These are phyloP conservation scores for Rhynchomys soricoides DNA, from an alignment of 2,113 vertebrate genomes.

Conservation along the genomic window DNA sequence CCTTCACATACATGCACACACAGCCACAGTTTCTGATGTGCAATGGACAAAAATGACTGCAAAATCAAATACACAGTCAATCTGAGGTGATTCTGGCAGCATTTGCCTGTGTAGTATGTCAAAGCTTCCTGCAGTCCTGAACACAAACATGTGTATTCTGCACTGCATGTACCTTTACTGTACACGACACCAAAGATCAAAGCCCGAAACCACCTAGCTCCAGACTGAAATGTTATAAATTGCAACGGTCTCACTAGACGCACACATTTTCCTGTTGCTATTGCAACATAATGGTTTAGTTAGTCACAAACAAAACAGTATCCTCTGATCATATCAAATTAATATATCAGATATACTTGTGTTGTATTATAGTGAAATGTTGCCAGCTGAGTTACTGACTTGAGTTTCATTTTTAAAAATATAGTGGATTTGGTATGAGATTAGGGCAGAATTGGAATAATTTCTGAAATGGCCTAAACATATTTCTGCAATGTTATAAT, in stretches of 20 bases:
- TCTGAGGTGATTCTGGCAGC: background rate
- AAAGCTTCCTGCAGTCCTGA: background rate
- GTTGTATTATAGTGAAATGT: background rate
- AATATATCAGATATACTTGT: background rate
- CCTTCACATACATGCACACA: too few species aligned
- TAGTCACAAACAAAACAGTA: background rate
- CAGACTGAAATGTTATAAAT: background rate
- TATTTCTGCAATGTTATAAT: background rate
- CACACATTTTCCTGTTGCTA: background rate
- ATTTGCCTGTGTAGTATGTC: background rate
- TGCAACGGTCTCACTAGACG: background rate
- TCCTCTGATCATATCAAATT: background rate
- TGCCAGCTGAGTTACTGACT: background rate
- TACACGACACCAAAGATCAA: too few species aligned
- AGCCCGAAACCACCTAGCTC: background rate
- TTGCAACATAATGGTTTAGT: background rate
- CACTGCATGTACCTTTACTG: too few species aligned
- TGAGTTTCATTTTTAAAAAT: background rate
- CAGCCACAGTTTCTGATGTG: background rate
- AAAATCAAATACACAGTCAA: background rate
- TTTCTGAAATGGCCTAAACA: background rate
- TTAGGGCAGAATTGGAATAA: background rate
- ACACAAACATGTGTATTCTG: background rate
- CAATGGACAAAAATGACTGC: background rate
- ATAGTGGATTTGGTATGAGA: background rate